phyloP scores from a whole-genome alignment of 2,113 vertebrate species.

The Lonchura striata region DNA sequence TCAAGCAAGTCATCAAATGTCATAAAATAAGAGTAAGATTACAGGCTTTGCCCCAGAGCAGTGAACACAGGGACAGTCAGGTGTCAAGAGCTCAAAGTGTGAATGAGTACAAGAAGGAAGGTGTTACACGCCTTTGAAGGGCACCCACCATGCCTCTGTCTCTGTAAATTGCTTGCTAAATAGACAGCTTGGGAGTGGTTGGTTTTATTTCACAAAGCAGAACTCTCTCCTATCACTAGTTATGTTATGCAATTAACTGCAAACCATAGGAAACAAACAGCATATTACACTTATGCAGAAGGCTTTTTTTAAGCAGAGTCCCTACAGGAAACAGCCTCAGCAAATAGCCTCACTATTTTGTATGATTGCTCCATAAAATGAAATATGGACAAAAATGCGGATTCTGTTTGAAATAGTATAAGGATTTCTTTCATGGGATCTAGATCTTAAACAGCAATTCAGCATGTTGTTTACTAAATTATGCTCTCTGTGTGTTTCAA shows the following conservation, averaged over 20 bases:
- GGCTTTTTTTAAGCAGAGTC: background rate
- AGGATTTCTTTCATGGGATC: background rate
- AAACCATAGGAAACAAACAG: background rate
- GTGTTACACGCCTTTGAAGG: background rate
- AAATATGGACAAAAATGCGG: background rate
- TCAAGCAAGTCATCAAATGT: background rate
- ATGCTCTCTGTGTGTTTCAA: background rate
- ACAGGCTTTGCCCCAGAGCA: background rate
- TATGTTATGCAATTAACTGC: background rate
- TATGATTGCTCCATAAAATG: background rate
- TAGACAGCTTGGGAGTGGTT: background rate
- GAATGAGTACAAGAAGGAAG: background rate
- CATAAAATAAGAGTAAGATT: background rate
- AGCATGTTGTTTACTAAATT: background rate
- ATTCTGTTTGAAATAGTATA: background rate
- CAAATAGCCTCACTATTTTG: background rate
- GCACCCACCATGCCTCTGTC: fast-evolving
- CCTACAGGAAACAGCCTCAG: background rate
- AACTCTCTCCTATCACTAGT: background rate
- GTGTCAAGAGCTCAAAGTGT: background rate
- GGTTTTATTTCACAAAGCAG: background rate
- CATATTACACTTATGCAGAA: background rate
- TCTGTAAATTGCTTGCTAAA: background rate
- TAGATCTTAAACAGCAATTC: background rate
- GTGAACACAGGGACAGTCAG: background rate